phyloP scores from a whole-genome alignment of 2,797 vertebrate genomes.

The Sebastes glaucus region DNA sequence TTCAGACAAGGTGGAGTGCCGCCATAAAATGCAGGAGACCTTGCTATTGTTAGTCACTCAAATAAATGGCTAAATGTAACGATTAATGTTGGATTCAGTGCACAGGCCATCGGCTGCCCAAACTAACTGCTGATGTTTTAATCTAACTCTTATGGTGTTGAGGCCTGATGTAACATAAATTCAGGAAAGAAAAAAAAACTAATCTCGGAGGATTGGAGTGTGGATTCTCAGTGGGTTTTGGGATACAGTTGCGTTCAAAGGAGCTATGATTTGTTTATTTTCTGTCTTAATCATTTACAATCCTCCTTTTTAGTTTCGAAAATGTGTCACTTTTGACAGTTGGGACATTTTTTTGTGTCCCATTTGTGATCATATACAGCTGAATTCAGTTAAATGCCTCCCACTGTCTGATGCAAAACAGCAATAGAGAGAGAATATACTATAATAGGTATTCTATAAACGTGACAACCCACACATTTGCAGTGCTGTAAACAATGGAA shows the following conservation, averaged over 20 bases:
- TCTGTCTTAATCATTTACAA: neutral
- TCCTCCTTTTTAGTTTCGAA: neutral
- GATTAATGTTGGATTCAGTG: neutral
- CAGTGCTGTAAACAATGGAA: neutral
- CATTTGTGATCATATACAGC: neutral
- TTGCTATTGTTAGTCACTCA: neutral
- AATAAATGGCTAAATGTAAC: neutral
- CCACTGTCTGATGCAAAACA: neutral
- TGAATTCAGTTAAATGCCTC: neutral
- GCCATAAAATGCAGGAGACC: neutral
- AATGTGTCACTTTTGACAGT: neutral
- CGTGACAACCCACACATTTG: neutral
- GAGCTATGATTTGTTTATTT: neutral
- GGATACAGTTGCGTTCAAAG: neutral
- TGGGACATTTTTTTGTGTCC: neutral
- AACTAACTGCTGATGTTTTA: neutral
- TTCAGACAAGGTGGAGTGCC: neutral
- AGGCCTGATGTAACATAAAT: neutral
- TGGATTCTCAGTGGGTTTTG: neutral
- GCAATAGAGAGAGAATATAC: neutral
- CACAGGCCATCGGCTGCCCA: neutral
- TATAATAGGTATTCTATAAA: neutral
- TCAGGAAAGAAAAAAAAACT: too few relatives aligned
- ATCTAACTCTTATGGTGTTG: neutral
- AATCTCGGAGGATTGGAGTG: neutral